These are phyloP conservation scores for Sinohyriopsis cumingii DNA, from an alignment of 2,888 invertebrate genomes.

Conservation along the genomic window DNA sequence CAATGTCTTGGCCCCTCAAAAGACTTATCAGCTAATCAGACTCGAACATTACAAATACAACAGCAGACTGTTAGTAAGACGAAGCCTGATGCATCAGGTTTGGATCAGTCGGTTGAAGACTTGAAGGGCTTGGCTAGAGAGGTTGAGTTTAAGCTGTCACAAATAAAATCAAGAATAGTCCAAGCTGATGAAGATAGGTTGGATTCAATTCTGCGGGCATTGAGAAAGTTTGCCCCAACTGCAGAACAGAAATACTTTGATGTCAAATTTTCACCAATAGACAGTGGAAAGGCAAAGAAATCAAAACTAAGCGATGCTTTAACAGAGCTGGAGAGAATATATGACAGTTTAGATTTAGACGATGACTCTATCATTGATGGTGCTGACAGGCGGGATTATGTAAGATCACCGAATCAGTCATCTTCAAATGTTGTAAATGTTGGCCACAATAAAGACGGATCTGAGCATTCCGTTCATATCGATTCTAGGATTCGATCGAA, in stretches of 20 bases:
- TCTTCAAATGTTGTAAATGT: neutral
- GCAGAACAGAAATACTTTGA: slow-evolving; percentile 45
- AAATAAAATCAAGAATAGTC: slow-evolving; percentile 57
- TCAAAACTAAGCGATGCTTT: slow-evolving; percentile 64
- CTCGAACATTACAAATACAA: neutral
- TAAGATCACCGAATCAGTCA: neutral
- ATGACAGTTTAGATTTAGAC: slow-evolving; percentile 57
- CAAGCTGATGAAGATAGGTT: slow-evolving; percentile 58
- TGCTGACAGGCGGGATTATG: slow-evolving; percentile 35
- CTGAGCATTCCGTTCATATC: too few relatives aligned
- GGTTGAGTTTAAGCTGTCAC: slow-evolving; percentile 56
- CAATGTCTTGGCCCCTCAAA: neutral
- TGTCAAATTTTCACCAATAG: slow-evolving; percentile 41
- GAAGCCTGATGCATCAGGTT: slow-evolving; percentile 19
- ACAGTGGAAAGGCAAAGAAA: slow-evolving; percentile 49
- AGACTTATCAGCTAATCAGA: slow-evolving; percentile 9
- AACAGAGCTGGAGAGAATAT: slow-evolving; percentile 64
- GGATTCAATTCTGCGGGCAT: slow-evolving; percentile 56
- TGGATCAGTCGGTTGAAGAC: slow-evolving; percentile 58
- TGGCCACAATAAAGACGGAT: too few relatives aligned
- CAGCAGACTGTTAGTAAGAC: slow-evolving; percentile 16
- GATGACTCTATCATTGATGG: slow-evolving; percentile 45
- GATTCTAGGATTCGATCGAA: too few relatives aligned
- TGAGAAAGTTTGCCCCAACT: slow-evolving; percentile 57
- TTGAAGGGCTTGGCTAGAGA: slow-evolving; percentile 57